Conservation (phyloP, 2,888 invertebrate genomes). For the Acronicta aceris region DNA sequence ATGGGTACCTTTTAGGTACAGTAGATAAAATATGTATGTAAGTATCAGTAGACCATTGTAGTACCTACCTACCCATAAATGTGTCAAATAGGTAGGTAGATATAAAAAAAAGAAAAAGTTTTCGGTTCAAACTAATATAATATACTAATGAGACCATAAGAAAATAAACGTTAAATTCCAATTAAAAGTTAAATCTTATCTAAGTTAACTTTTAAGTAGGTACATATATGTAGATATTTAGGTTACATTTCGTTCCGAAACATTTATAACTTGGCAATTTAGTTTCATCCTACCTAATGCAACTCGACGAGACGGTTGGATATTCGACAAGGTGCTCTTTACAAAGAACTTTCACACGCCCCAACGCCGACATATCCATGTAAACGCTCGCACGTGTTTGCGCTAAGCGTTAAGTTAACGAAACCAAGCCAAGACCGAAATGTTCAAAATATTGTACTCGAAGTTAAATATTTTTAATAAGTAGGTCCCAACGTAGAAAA, state of each 20-base stretch:
- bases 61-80: neutral
- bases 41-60: neutral
- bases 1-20: slow-evolving; percentile 2
- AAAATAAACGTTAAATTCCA: too few species aligned
- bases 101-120: too few species aligned
- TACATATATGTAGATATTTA: neutral
- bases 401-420: slow-evolving; percentile 53
- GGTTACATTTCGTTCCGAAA: slow-evolving; percentile 14
- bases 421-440: slow-evolving; percentile 47
- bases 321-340: slow-evolving; percentile 56
- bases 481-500: too few species aligned
- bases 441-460: slow-evolving; percentile 45
- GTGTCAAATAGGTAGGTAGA: neutral
- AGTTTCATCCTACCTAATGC: slow-evolving; percentile 36
- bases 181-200: too few species aligned
- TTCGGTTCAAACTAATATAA: neutral
- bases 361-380: slow-evolving; percentile 40
- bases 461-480: slow-evolving; percentile 2
- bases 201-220: too few species aligned
- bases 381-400: slow-evolving; percentile 51
- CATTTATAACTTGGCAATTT: slow-evolving; percentile 41
- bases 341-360: slow-evolving; percentile 63
- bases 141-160: too few species aligned
- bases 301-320: slow-evolving; percentile 48
- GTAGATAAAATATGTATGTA: neutral